A percentile compares a stretch with the other conserved stretches of the same genome.
Evolutionary conservation across 2,113 vertebrate species (phyloP).

Genomic region (Henicopernis longicauda): DNA sequence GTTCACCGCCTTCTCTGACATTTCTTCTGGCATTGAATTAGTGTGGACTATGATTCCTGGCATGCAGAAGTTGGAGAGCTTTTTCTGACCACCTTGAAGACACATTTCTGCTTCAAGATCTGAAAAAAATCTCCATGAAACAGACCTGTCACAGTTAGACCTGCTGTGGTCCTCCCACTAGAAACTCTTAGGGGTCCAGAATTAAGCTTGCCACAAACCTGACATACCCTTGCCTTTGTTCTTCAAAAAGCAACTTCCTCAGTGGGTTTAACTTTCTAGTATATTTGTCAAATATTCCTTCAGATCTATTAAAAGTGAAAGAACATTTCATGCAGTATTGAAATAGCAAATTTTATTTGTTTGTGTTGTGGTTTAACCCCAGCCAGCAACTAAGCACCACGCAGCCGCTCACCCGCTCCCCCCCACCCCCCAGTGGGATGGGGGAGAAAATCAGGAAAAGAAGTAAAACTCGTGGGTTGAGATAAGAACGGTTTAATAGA

Average conservation of each 20-base stretch:
- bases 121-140: background rate
- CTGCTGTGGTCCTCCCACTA: background rate
- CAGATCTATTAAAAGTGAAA: background rate
- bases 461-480: too few species aligned
- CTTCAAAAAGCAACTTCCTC: background rate
- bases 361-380: background rate
- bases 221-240: background rate
- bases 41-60: background rate
- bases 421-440: too few species aligned
- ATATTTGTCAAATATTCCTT: background rate
- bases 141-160: background rate
- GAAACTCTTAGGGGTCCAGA: background rate
- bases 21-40: background rate
- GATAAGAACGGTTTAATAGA: too few species aligned
- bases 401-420: too few species aligned
- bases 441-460: too few species aligned
- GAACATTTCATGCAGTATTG: background rate
- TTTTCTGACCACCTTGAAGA: background rate
- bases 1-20: background rate
- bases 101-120: background rate
- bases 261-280: background rate
- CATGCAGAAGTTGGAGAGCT: background rate
- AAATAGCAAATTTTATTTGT: constrained; percentile 30
- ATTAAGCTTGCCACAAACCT: background rate
- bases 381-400: too few species aligned